These are phyloP conservation scores for Melipona bicolor DNA, from an alignment of 2,888 invertebrate species.

Conservation along the genomic window DNA sequence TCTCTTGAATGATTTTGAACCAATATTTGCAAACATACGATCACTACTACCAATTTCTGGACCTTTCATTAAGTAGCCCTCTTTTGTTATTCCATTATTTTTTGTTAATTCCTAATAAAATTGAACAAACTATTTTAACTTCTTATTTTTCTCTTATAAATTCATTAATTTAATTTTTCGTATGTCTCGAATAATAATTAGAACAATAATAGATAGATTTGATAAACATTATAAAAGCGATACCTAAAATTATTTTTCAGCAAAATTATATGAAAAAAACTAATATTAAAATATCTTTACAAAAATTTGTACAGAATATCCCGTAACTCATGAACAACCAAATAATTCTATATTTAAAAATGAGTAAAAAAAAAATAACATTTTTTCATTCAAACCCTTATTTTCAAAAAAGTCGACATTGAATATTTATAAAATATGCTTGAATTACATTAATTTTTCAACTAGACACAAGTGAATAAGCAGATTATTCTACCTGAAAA, in stretches of 20 bases:
- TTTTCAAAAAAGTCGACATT: too few relatives aligned
- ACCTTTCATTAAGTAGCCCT: slow-evolving; percentile 96
- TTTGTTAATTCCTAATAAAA: slow-evolving; percentile 85
- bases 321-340: too few relatives aligned
- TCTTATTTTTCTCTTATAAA: neutral
- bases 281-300: neutral
- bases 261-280: neutral
- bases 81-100: slow-evolving; percentile 93
- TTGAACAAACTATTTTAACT: slow-evolving; percentile 15
- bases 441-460: too few relatives aligned
- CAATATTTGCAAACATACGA: slow-evolving; percentile 95
- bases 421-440: too few relatives aligned
- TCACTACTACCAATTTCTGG: slow-evolving; percentile 95
- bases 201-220: neutral
- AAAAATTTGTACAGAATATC: neutral
- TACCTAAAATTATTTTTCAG: neutral
- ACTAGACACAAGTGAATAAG: too few relatives aligned
- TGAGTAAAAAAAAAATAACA: too few relatives aligned
- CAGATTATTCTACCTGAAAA: too few relatives aligned
- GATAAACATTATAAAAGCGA: neutral
- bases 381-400: too few relatives aligned
- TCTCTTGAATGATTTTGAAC: slow-evolving; percentile 96
- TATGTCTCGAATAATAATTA: neutral
- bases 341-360: too few relatives aligned
- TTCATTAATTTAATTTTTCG: neutral